phyloP scores from a whole-genome alignment of 2,888 invertebrate species.

The Rugalucina vietnamica region DNA sequence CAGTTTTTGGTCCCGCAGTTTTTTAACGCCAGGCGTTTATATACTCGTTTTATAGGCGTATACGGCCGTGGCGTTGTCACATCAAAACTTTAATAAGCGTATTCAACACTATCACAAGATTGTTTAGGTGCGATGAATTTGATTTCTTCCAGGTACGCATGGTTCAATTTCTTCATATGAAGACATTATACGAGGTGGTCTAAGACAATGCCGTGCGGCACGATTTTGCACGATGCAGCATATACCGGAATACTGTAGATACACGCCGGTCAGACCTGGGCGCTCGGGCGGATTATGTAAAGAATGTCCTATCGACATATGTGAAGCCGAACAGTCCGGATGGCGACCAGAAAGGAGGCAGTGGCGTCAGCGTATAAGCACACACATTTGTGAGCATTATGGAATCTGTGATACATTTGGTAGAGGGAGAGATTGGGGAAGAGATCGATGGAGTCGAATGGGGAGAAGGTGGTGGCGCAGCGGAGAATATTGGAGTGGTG shows the following conservation, averaged over 20 bases:
- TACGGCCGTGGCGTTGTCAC: background rate
- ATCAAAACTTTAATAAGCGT: background rate
- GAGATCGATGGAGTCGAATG: background rate
- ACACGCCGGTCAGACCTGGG: constrained; percentile 4
- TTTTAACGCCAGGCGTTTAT: no score
- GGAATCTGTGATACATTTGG: constrained; percentile 3
- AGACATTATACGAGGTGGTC: no score
- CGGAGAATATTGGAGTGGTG: background rate
- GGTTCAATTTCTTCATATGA: no score
- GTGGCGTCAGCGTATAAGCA: background rate
- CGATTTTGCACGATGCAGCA: background rate
- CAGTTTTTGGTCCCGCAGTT: no score
- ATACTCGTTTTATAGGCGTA: no score
- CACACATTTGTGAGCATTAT: background rate
- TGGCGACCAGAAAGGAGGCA: background rate
- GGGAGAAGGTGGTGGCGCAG: no score
- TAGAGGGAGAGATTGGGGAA: background rate
- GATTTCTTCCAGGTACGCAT: background rate
- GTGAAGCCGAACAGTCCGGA: background rate
- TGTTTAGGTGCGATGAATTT: background rate
- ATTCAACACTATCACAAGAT: background rate
- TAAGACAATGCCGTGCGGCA: no score
- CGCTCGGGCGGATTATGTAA: background rate
- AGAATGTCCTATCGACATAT: constrained; percentile 19
- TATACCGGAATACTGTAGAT: constrained; percentile 5